Percentiles rank a stretch among this genome's conserved stretches.
Conservation (phyloP, 1,140 invertebrate species). For the Geopemphigus sp. region DNA sequence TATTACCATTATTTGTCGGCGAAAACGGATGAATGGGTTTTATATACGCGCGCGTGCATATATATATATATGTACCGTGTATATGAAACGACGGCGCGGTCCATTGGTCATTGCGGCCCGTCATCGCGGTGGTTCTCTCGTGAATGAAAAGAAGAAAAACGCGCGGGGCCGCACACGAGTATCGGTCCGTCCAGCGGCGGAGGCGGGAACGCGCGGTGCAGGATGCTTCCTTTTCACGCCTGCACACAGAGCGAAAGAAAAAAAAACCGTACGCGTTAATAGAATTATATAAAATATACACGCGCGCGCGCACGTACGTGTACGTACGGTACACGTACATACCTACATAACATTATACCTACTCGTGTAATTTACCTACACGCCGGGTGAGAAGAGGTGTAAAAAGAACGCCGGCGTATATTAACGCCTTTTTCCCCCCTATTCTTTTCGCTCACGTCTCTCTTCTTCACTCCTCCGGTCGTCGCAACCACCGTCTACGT, state of each 20-base stretch:
- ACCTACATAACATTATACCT: no score
- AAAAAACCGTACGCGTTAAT: constrained; percentile 18
- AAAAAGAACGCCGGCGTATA: constrained; percentile 40
- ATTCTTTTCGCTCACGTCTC: neutral
- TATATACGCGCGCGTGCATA: no score
- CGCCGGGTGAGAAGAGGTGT: neutral
- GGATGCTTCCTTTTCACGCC: constrained; percentile 42
- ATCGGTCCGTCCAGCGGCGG: neutral
- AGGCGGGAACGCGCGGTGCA: neutral
- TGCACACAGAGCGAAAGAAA: no score
- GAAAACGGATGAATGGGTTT: constrained; percentile 7
- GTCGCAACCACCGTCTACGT: no score
- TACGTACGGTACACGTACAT: neutral
- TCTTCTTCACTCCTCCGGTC: no score
- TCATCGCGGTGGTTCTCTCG: constrained; percentile 3
- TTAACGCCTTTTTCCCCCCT: constrained; percentile 22
- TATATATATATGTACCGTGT: neutral
- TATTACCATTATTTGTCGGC: constrained; percentile 24
- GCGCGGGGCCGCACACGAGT: neutral
- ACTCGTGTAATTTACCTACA: neutral
- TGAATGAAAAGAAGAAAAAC: constrained; percentile 12
- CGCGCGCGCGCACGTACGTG: neutral
- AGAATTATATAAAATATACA: constrained; percentile 38
- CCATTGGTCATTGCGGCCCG: no score
- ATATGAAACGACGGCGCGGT: neutral